A percentile compares a stretch with the other conserved stretches of the same genome.
These are phyloP conservation scores for Zaprionus tsacasi DNA, from an alignment of 1,140 invertebrate species.

Conservation along the genomic window DNA sequence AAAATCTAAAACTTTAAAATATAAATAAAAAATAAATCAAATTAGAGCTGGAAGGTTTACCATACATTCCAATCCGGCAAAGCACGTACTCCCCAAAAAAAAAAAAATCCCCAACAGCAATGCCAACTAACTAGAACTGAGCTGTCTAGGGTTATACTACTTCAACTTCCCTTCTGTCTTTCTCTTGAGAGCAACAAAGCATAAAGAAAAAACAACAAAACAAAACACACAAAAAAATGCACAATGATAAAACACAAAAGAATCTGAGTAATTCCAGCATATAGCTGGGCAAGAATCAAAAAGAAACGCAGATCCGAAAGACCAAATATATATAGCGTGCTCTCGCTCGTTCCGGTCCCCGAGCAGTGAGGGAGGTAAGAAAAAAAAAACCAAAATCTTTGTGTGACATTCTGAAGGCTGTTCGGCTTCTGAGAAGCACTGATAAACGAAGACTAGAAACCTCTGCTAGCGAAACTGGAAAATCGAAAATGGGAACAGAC, in stretches of 20 bases:
- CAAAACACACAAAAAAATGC: conserved; percentile 9
- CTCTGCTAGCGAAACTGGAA: conserved; percentile 29
- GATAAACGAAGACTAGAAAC: conserved; percentile 65
- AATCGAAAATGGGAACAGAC: conserved; percentile 9
- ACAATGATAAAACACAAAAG: conserved; percentile 26
- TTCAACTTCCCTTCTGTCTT: not conserved
- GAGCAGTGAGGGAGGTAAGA: not conserved
- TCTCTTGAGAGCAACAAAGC: conserved; percentile 34
- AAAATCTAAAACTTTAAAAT: not conserved
- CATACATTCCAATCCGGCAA: not conserved
- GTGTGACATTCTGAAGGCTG: conserved; percentile 80
- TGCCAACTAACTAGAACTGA: conserved; percentile 42
- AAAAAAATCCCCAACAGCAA: not conserved
- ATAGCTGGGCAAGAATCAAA: conserved; percentile 38
- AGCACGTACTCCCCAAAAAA: conserved; percentile 22
- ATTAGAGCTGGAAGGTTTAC: conserved; percentile 7
- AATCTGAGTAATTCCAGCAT: conserved; percentile 37
- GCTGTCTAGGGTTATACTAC: not conserved
- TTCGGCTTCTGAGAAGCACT: conserved; percentile 53
- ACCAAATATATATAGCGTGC: no score
- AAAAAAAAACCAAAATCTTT: conserved; percentile 22
- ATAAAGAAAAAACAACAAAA: conserved; percentile 31
- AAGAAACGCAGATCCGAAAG: conserved; percentile 35
- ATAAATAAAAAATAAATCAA: conserved; percentile 8
- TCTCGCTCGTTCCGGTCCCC: conserved; percentile 41